Conservation (phyloP, 92 coral and sea anemone species). For the Porites rus region DNA sequence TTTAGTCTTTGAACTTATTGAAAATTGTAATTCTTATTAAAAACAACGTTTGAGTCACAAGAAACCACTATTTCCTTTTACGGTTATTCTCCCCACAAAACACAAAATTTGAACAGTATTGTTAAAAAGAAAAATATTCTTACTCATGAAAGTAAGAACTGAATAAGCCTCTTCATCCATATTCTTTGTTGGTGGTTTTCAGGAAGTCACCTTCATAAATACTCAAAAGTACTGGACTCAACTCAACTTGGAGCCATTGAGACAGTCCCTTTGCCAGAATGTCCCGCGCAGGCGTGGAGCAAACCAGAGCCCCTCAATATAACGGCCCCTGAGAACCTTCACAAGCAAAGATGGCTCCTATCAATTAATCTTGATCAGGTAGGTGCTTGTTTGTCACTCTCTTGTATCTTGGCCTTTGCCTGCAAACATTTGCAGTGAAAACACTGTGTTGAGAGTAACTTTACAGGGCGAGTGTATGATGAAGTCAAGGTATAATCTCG, state of each 20-base stretch:
- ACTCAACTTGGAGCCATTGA: conserved; percentile 88
- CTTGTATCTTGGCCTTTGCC: no score
- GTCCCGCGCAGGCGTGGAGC: conserved; percentile 86
- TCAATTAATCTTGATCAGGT: conserved; percentile 88
- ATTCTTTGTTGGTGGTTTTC: neutral
- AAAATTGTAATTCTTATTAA: no score
- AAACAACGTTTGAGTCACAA: no score
- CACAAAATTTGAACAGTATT: neutral
- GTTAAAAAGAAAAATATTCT: neutral
- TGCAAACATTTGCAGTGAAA: no score
- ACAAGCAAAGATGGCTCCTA: conserved; percentile 87
- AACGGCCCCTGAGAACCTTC: conserved; percentile 78
- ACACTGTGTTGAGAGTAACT: no score
- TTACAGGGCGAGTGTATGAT: no score
- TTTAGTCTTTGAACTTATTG: no score
- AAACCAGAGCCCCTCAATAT: conserved; percentile 87
- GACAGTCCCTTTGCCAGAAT: conserved; percentile 85
- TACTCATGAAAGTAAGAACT: neutral
- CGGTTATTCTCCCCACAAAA: neutral
- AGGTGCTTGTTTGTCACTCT: neutral
- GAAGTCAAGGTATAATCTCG: no score
- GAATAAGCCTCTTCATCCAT: neutral
- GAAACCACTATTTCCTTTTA: neutral
- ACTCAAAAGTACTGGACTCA: conserved; percentile 93
- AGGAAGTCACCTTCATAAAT: conserved; percentile 96